These are phyloP conservation scores for Ptychobarbus kaznakovi DNA, from an alignment of 2,797 vertebrate species.

Conservation along the genomic window DNA sequence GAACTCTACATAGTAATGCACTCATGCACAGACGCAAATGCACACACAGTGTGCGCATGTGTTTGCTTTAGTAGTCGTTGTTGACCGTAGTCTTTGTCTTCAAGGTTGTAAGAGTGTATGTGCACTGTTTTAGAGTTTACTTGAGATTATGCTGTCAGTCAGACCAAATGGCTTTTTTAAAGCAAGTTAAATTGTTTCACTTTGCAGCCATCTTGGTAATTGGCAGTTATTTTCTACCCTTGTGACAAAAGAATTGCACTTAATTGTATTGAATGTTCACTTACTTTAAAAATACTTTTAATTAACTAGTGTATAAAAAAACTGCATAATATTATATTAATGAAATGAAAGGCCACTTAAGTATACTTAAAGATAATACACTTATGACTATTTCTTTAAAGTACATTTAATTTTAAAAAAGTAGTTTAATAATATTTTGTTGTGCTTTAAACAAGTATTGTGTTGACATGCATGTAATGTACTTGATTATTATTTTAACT, in stretches of 20 bases:
- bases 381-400: no score
- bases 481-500: no score
- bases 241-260: not conserved
- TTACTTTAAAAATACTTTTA: no score
- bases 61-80: constrained; percentile 25
- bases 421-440: no score
- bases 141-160: constrained; percentile 28
- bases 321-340: not conserved
- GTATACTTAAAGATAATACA: not conserved
- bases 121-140: not conserved
- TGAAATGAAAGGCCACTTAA: not conserved
- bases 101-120: constrained; percentile 24
- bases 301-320: no score
- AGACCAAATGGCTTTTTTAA: constrained; percentile 14
- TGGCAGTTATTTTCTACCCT: not conserved
- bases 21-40: constrained; percentile 29
- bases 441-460: no score
- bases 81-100: constrained; percentile 14
- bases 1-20: constrained; percentile 26
- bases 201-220: not conserved
- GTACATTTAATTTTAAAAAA: no score
- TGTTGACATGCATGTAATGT: no score
- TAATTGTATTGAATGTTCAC: not conserved
- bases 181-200: not conserved
- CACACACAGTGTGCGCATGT: constrained; percentile 12